Evolutionary conservation across 2,113 vertebrate species (phyloP), one percentile per base, ranked within the genome.

Genomic region (Labeo catla): DNA sequence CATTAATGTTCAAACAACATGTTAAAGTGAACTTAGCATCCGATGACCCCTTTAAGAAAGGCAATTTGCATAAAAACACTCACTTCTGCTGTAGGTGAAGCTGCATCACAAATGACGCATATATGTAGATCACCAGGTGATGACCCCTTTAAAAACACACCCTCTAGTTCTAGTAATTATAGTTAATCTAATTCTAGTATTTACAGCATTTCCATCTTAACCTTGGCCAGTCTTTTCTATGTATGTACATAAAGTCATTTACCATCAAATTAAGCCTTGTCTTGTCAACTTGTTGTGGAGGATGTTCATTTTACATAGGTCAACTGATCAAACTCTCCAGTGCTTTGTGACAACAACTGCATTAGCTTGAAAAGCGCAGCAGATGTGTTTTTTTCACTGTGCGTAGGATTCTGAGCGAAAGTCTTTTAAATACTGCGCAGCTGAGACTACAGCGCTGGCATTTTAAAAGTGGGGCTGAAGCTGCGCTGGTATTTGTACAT

Each of bases 371-470:
- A 81, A 81, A 6, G 45, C 4, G 2, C 45, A 68, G 63, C 63
- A 68, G 47, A 52, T 70, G 28, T 21, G 39, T 4, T 66, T 52
- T 28, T 77, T 52, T 2, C 36, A 13, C 57, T 21, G 43, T 36
- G 16, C 1, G 1, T 21, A 39, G 63, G 63, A 82, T 82, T 82
- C 45, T 52, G 15, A 82, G 23, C 1, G 16, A 82, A 70, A 52
- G 45, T 70, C 80, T 82, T 81, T 65, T 81, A 50, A 81, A 82
- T 16, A 21, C 43, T 52, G 12, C 6, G 63, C 80, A 70, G 81
- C 81, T 83, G 81, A 83, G 65, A 83, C 63, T 83, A 70, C 81
- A 83, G 16, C 45, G 16, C 28, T 83, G 65, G 81, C 81, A 70
- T 83, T 70, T 54, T 70, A 68, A 70, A 66, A 70, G 63, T 49